phyloP scores from a whole-genome alignment of 2,888 invertebrate species.

The Lasioglossum zephyrum region DNA sequence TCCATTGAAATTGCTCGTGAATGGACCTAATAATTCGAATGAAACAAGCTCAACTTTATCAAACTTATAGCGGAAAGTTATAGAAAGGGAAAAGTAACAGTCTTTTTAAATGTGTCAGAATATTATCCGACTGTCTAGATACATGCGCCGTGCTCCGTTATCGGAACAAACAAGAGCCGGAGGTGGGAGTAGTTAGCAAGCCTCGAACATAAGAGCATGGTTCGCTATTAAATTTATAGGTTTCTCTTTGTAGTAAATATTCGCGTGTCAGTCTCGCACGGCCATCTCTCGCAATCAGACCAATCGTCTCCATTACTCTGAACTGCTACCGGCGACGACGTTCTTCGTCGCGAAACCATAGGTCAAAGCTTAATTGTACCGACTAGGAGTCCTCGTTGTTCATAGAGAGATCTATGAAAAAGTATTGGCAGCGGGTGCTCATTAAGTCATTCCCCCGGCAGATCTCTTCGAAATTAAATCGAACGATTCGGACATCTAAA shows the following conservation, averaged over 20 bases:
- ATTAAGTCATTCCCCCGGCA: not conserved
- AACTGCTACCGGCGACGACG: not conserved
- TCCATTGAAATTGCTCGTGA: too few species aligned
- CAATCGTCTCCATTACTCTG: not conserved
- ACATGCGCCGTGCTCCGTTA: not conserved
- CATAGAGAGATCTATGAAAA: not conserved
- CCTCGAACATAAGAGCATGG: not conserved
- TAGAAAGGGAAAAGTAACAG: too few species aligned
- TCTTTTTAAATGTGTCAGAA: too few species aligned
- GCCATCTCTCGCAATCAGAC: not conserved
- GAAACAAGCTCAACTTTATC: too few species aligned
- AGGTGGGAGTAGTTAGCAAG: not conserved
- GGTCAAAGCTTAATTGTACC: not conserved
- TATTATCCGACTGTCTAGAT: too few species aligned
- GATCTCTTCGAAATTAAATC: constrained; percentile 16
- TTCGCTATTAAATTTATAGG: not conserved
- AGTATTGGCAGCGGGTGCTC: not conserved
- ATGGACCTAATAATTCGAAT: too few species aligned
- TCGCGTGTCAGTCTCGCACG: not conserved
- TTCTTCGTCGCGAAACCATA: not conserved
- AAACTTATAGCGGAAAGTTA: too few species aligned
- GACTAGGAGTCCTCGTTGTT: not conserved
- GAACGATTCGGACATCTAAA: not conserved
- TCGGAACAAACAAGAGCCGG: not conserved
- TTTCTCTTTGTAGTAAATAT: not conserved